Conservation (phyloP, 2,113 vertebrate species). For the Odontesthes bonariensis region DNA sequence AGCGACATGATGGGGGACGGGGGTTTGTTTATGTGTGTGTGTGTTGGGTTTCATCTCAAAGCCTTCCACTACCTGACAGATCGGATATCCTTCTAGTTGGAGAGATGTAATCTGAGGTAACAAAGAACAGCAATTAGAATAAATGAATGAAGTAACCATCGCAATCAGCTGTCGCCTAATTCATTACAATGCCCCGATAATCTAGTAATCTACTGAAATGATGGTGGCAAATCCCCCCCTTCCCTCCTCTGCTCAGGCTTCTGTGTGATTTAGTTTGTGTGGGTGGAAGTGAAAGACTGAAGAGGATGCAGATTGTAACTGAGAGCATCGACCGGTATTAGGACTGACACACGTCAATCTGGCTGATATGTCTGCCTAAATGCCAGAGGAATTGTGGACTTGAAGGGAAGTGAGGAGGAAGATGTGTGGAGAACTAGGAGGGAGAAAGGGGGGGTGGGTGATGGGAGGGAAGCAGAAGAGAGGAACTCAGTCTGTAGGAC, state of each 20-base stretch:
- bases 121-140: constrained; percentile 60
- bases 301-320: constrained; percentile 36
- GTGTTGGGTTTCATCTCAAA: constrained; percentile 31
- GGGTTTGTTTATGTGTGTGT: constrained; percentile 14
- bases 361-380: constrained; percentile 47
- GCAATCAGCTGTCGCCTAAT: constrained; percentile 52
- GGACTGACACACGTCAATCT: constrained; percentile 68
- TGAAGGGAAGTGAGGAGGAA: constrained; percentile 20
- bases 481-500: constrained; percentile 10
- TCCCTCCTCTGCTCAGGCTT: neutral
- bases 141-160: constrained; percentile 56
- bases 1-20: constrained; percentile 6
- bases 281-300: constrained; percentile 19
- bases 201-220: constrained; percentile 34
- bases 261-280: neutral
- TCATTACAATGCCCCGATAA: constrained; percentile 33
- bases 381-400: constrained; percentile 30
- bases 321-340: constrained; percentile 48
- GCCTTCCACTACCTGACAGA: constrained; percentile 63
- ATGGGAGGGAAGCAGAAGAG: neutral
- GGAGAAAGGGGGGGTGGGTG: neutral
- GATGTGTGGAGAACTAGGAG: constrained; percentile 6
- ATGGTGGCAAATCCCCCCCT: constrained; percentile 4
- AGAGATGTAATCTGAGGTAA: constrained; percentile 54
- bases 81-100: constrained; percentile 47